phyloP scores from a whole-genome alignment of 2,797 vertebrate genomes.

The Leptodactylus fallax region DNA sequence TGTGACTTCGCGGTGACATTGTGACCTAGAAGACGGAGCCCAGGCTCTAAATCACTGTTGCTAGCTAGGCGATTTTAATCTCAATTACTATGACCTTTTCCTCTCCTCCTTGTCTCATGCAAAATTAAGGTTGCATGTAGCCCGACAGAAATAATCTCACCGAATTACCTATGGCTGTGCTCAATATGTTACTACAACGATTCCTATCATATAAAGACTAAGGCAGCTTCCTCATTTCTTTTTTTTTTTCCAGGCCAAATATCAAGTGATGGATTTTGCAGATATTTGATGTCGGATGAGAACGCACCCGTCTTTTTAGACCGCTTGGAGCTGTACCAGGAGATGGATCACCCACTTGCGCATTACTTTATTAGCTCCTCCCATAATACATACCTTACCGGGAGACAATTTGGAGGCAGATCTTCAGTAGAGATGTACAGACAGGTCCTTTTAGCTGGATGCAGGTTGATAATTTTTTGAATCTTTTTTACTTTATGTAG shows the following conservation, averaged over 20 bases:
- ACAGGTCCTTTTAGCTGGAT: conserved; percentile 95
- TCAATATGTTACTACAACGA: background rate
- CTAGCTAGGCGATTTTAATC: background rate
- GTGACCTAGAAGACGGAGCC: conserved; percentile 19
- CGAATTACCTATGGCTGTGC: background rate
- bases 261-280: conserved; percentile 96
- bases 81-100: conserved; percentile 35
- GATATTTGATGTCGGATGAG: conserved; percentile 98
- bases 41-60: conserved; percentile 2
- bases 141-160: background rate
- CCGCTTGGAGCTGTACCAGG: conserved; percentile 94
- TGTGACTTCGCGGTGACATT: conserved; percentile 8
- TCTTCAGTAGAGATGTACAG: conserved; percentile 98
- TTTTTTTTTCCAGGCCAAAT: conserved; percentile 79
- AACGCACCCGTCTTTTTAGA: conserved; percentile 97
- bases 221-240: background rate
- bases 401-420: conserved; percentile 96
- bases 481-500: background rate
- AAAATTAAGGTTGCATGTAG: background rate
- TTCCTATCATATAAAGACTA: background rate
- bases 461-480: conserved; percentile 81
- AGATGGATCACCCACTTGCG: conserved; percentile 96
- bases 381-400: conserved; percentile 97
- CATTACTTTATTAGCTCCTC: conserved; percentile 99
- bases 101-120: background rate